Conservation (phyloP, 2,113 vertebrate species). For the Lathamus discolor region DNA sequence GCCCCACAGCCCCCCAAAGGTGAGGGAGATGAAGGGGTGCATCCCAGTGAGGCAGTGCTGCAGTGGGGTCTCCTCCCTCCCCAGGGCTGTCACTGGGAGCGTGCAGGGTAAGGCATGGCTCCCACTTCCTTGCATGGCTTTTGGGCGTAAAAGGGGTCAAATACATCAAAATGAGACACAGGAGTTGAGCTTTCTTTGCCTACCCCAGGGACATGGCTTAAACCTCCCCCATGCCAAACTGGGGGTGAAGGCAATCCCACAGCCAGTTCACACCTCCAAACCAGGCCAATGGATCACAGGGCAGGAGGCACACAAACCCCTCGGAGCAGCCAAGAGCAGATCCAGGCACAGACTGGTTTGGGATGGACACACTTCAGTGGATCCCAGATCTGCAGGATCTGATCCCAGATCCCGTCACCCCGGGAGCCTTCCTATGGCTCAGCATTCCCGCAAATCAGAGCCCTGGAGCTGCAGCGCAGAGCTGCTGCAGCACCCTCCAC, state of each 20-base stretch:
- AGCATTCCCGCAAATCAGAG: neutral
- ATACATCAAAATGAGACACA: rapidly evolving
- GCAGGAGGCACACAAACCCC: neutral
- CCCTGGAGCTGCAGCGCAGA: neutral
- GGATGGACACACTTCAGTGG: neutral
- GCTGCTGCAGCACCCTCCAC: neutral
- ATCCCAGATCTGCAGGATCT: neutral
- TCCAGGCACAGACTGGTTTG: rapidly evolving
- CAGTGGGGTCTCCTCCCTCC: neutral
- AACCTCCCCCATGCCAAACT: neutral
- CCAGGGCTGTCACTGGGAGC: neutral
- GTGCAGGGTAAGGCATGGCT: rapidly evolving
- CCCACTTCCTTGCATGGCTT: neutral
- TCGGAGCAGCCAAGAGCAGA: neutral
- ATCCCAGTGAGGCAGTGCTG: rapidly evolving
- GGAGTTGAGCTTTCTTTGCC: neutral
- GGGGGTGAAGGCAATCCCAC: neutral
- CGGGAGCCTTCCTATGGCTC: neutral
- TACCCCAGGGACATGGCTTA: neutral
- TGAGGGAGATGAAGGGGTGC: neutral
- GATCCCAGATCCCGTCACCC: neutral
- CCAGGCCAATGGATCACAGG: neutral
- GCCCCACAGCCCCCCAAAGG: neutral
- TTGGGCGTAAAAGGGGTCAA: neutral
- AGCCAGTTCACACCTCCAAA: rapidly evolving